phyloP scores from a whole-genome alignment of 2,888 invertebrate species.

The Ormyrus rosae region DNA sequence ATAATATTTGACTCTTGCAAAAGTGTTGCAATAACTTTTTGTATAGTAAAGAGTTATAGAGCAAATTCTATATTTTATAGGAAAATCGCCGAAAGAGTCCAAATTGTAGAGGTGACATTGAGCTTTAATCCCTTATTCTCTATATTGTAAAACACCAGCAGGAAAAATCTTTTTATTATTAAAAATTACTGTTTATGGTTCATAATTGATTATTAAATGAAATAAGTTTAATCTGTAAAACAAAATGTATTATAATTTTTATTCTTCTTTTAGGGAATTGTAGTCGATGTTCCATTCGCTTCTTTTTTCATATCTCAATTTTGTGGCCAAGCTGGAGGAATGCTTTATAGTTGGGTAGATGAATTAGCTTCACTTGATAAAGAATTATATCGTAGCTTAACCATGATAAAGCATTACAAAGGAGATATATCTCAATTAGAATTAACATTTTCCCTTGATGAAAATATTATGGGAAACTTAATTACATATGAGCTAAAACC shows the following conservation, averaged over 20 bases:
- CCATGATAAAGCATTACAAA: conserved; percentile 95
- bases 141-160: too few relatives aligned
- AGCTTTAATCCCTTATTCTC: too few relatives aligned
- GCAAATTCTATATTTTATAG: too few relatives aligned
- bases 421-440: conserved; percentile 95
- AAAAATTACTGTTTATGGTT: too few relatives aligned
- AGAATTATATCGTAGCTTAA: conserved; percentile 96
- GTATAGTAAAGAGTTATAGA: too few relatives aligned
- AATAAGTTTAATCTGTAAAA: too few relatives aligned
- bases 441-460: conserved; percentile 96
- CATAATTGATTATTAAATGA: neutral
- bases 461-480: conserved; percentile 94
- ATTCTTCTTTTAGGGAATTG: conserved; percentile 84
- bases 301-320: conserved; percentile 98
- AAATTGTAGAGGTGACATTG: too few relatives aligned
- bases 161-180: too few relatives aligned
- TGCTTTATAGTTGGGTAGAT: conserved; percentile 97
- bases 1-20: too few relatives aligned
- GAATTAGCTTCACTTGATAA: conserved; percentile 97
- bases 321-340: conserved; percentile 93
- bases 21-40: too few relatives aligned
- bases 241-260: neutral
- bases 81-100: too few relatives aligned
- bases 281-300: conserved; percentile 98
- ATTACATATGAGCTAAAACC: conserved; percentile 97